Percentiles rank a stretch among this genome's conserved stretches.
Conservation (phyloP, 2,888 invertebrate genomes). For the Hirtodrosophila confusa region DNA sequence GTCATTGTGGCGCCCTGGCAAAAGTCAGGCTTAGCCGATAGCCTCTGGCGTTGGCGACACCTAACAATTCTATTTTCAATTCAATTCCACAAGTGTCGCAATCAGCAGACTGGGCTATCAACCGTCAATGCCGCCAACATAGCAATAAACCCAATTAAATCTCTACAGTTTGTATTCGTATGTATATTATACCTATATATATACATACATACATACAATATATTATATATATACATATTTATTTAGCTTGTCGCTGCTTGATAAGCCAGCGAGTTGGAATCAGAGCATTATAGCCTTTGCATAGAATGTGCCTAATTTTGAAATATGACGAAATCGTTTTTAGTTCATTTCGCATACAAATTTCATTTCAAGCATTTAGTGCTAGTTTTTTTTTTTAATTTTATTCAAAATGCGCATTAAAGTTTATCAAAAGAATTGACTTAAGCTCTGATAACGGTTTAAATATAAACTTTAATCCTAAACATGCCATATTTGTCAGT, state of each 20-base stretch:
- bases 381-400: neutral
- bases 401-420: conserved; percentile 40
- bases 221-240: neutral
- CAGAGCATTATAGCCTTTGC: conserved; percentile 16
- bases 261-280: conserved; percentile 49
- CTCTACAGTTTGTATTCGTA: conserved; percentile 28
- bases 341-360: neutral
- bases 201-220: neutral
- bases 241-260: conserved; percentile 32
- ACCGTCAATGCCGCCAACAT: conserved; percentile 77
- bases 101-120: conserved; percentile 67
- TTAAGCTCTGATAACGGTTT: neutral
- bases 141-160: conserved; percentile 78
- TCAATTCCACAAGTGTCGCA: conserved; percentile 55
- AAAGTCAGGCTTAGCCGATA: conserved; percentile 64
- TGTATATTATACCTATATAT: no score
- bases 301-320: conserved; percentile 12
- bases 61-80: conserved; percentile 60
- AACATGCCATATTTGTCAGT: neutral
- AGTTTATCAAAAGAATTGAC: conserved; percentile 25
- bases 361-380: neutral
- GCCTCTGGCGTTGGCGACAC: conserved; percentile 69
- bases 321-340: conserved; percentile 39
- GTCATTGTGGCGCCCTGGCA: conserved; percentile 29
- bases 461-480: neutral